Conservation (phyloP, 1,140 invertebrate species). For the Leptinotarsa undecemlineata region DNA sequence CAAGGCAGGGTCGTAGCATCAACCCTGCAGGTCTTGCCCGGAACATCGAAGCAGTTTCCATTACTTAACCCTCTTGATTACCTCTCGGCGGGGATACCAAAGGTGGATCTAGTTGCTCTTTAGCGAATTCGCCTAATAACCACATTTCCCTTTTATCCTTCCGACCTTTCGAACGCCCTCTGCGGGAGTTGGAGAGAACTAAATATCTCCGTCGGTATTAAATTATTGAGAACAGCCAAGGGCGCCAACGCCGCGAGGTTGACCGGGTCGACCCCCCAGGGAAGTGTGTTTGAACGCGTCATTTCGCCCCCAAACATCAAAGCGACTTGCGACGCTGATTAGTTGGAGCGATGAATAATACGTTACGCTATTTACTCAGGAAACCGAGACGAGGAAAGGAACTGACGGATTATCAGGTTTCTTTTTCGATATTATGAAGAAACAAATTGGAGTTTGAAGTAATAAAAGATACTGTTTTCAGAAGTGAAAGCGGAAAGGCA, state of each 20-base stretch:
- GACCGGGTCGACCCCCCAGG: neutral
- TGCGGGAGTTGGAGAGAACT: neutral
- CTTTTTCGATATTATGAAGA: too few relatives aligned
- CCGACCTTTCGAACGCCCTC: conserved; percentile 1
- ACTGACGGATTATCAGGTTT: too few relatives aligned
- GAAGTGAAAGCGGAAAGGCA: too few relatives aligned
- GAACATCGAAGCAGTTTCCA: neutral
- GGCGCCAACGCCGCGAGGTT: neutral
- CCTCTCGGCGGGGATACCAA: neutral
- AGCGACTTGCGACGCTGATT: too few relatives aligned
- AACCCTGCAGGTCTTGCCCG: too few relatives aligned
- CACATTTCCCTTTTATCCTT: conserved; percentile 5
- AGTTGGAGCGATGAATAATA: too few relatives aligned
- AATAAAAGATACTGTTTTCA: too few relatives aligned
- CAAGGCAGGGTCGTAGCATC: too few relatives aligned
- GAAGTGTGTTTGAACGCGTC: neutral
- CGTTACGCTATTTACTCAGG: too few relatives aligned
- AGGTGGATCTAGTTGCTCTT: neutral
- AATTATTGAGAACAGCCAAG: neutral
- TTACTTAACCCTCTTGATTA: neutral
- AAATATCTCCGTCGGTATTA: neutral
- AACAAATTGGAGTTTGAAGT: too few relatives aligned
- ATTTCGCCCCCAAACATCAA: neutral
- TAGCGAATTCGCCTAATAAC: neutral
- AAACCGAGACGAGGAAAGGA: too few relatives aligned